A percentile compares a stretch with the other conserved stretches of the same genome.
These are phyloP conservation scores for Pleuronectes platessa DNA, from an alignment of 2,113 vertebrate genomes.

Conservation along the genomic window DNA sequence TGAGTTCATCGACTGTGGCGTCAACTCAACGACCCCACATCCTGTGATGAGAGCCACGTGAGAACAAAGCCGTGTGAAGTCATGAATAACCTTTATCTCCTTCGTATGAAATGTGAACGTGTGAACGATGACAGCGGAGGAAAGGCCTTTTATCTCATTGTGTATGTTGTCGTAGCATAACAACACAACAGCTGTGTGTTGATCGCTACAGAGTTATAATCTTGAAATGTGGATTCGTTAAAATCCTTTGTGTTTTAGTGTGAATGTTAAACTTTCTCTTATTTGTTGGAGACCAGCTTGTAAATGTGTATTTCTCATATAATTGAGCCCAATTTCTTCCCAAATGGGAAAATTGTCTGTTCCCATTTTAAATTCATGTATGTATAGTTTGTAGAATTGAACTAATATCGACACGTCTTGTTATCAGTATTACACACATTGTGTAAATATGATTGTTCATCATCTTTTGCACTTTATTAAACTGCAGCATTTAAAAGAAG, in stretches of 20 bases:
- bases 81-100: not conserved
- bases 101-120: not conserved
- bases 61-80: not conserved
- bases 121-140: not conserved
- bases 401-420: not conserved
- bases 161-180: conserved; percentile 36
- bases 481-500: not conserved
- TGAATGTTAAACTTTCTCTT: not conserved
- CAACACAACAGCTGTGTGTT: no score
- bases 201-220: conserved; percentile 29
- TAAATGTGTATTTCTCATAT: not conserved
- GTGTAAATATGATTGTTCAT: no score
- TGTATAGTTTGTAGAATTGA: not conserved
- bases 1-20: conserved; percentile 90
- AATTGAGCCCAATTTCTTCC: no score
- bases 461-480: conserved; percentile 47
- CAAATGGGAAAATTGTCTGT: no score
- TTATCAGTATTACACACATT: no score
- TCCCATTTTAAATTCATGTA: not conserved
- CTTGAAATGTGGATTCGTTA: not conserved
- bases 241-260: not conserved
- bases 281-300: not conserved
- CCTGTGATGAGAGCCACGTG: conserved; percentile 11
- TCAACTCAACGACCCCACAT: conserved; percentile 79
- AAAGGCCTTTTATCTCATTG: not conserved